Evolutionary conservation across 2,113 vertebrate species (phyloP).

Genomic region (Onychostruthus taczanowskii): DNA sequence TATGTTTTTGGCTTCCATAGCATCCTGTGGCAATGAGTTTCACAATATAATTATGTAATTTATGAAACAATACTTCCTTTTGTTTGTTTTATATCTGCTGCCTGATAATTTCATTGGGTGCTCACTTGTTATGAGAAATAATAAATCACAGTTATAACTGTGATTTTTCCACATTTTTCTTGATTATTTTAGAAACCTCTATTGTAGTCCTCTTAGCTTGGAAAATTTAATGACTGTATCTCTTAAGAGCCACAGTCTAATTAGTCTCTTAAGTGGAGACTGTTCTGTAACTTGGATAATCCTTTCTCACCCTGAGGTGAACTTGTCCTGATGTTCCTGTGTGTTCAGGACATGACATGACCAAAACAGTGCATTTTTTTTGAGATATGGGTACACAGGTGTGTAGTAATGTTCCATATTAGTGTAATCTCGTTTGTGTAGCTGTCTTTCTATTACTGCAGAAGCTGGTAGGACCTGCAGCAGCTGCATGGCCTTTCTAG

Average conservation of each 20-base stretch:
- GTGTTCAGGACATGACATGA: not conserved
- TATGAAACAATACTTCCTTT: slow-evolving; percentile 43
- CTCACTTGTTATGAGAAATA: not conserved
- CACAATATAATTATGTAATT: slow-evolving; percentile 16
- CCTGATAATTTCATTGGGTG: slow-evolving; percentile 40
- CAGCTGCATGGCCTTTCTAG: not conserved
- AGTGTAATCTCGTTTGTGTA: not conserved
- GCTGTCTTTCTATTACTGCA: not conserved
- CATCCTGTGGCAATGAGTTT: slow-evolving; percentile 27
- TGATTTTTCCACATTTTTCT: slow-evolving; percentile 10
- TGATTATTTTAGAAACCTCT: not conserved
- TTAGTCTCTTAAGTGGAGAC: not conserved
- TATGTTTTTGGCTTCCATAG: slow-evolving; percentile 25
- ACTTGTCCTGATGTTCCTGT: not conserved
- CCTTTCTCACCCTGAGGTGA: not conserved
- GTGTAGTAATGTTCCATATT: not conserved
- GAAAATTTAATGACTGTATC: not conserved
- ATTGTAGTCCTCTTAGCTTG: not conserved
- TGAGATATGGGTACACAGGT: not conserved
- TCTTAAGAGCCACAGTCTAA: not conserved
- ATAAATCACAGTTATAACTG: not conserved
- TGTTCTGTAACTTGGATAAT: not conserved
- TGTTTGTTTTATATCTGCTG: slow-evolving; percentile 30
- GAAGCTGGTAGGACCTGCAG: not conserved
- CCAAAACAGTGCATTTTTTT: not conserved